Conservation (phyloP, 2,113 vertebrate genomes). For the Platichthys flesus region DNA sequence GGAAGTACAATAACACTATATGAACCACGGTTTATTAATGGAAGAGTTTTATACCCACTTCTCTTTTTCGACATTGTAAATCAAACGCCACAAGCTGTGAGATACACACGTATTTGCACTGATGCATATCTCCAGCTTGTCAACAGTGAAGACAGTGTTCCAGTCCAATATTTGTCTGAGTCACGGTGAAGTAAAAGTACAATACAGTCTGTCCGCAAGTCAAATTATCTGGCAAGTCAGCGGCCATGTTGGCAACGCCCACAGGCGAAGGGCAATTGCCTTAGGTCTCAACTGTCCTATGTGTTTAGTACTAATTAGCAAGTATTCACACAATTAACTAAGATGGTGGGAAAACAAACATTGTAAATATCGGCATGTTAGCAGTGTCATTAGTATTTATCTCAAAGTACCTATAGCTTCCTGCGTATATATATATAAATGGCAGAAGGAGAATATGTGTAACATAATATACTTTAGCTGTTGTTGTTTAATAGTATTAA, state of each 20-base stretch:
- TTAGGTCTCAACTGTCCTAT: background rate
- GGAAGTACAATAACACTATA: conserved; percentile 39
- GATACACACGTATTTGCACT: background rate
- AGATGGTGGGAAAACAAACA: background rate
- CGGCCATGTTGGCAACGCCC: background rate
- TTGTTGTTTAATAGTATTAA: no score
- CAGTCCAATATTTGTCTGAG: background rate
- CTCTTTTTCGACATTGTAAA: conserved; percentile 51
- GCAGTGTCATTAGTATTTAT: no score
- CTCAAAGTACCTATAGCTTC: no score
- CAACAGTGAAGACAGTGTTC: conserved; percentile 11
- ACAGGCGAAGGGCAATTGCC: background rate
- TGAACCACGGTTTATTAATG: background rate
- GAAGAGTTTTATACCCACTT: conserved; percentile 43
- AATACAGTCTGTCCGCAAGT: background rate
- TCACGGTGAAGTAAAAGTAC: conserved; percentile 12
- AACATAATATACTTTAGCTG: no score
- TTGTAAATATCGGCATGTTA: no score
- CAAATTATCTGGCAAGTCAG: background rate
- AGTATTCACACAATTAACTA: background rate
- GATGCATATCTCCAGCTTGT: conserved; percentile 14
- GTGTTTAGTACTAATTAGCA: background rate
- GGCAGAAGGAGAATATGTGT: no score
- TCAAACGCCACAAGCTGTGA: conserved; percentile 6
- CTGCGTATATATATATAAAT: no score